Base-by-base conservation (phyloP, 1,140 invertebrate species). In the Hylaeus volcanicus region DNA sequence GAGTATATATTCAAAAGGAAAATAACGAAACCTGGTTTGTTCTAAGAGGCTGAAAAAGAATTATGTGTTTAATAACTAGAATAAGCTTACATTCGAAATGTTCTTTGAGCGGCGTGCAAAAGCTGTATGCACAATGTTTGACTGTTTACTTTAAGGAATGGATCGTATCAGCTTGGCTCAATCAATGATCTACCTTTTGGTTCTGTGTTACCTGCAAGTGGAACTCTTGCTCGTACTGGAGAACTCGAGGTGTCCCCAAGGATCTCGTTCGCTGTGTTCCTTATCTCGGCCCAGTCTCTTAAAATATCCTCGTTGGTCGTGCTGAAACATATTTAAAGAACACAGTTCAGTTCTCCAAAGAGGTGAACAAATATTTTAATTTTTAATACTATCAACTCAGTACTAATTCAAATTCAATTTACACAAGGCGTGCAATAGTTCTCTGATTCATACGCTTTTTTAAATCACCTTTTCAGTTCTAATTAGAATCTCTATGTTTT, bases 271-370 rank as follows among this genome's bases (percentile, higher is more conserved):
- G 98, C 96, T 48, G 97, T 97, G 0, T 93, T 94, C 88, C 96
- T 95, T 68, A 99, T 99, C 89, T 99, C 96, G 53, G 95, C 95
- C 98, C 98, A 99, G 89, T 99, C 98, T 85, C 96, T 96, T 15
- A 96, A 91, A 39, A 99, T 98, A 91, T 99, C 98, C 61, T 97
- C 96, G 26, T 96, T 95, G 0, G 97, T 99, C 0, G 98, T 99
- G 86, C 95, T 93, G 14, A 78, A 83, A 26, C n/a, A 65, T 12
- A 41, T 15, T 11, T 2, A 26, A 37, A 60, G 9, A 26, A 5
- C 5, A 45, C 43, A 45, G n/a, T 37, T 39, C 0, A 11, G 48
- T 37, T 58, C 4, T 11, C 11, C 0, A 37, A 39, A 53, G 9
- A 39, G 5, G 26, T 26, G 26, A 26, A 12, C 51, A 45, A 45